These are phyloP conservation scores for Perdita meconis DNA, from an alignment of 2,888 invertebrate genomes.

Conservation along the genomic window DNA sequence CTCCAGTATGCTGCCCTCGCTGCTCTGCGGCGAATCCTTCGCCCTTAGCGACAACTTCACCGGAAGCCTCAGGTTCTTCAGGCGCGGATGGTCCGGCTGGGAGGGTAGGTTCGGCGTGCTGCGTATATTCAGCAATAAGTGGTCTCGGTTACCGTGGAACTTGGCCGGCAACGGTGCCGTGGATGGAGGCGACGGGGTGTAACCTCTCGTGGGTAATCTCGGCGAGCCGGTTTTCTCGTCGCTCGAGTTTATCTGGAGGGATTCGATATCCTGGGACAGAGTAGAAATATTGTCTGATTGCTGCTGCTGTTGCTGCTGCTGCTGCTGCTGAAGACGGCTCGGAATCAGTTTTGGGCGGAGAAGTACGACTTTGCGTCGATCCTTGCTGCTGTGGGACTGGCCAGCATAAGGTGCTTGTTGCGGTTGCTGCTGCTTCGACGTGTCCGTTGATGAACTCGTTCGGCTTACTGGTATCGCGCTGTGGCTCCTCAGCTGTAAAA, in stretches of 20 bases:
- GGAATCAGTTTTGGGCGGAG: conserved; percentile 87
- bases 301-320: conserved; percentile 71
- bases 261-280: conserved; percentile 81
- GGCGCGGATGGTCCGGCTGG: conserved; percentile 87
- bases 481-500: conserved; percentile 67
- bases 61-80: conserved; percentile 90
- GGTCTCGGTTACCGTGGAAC: conserved; percentile 88
- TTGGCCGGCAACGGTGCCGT: conserved; percentile 93
- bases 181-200: conserved; percentile 93
- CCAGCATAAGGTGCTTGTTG: conserved; percentile 68
- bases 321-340: conserved; percentile 84
- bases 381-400: conserved; percentile 70
- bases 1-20: conserved; percentile 88
- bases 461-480: conserved; percentile 72
- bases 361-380: conserved; percentile 84
- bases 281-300: conserved; percentile 78
- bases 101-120: conserved; percentile 92
- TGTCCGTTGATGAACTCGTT: conserved; percentile 79
- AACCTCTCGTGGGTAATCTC: conserved; percentile 88
- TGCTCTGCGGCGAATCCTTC: conserved; percentile 87
- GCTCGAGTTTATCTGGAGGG: conserved; percentile 81
- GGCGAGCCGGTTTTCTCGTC: conserved; percentile 80
- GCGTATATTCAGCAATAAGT: conserved; percentile 88
- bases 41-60: conserved; percentile 89
- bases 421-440: conserved; percentile 72